phyloP scores from a whole-genome alignment of 2,797 vertebrate genomes.

The Salmo trutta region DNA sequence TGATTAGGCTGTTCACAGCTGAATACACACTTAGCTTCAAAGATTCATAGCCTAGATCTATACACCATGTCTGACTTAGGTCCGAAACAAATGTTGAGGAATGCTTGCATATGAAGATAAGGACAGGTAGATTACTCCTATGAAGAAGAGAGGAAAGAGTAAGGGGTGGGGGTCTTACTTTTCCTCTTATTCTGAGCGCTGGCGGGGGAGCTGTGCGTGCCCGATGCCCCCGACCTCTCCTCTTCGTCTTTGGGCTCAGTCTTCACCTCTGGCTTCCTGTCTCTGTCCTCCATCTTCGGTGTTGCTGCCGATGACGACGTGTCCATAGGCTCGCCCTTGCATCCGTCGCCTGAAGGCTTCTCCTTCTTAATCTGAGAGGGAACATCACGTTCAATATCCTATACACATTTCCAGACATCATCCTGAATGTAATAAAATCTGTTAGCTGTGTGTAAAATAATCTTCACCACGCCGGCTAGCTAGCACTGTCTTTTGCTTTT shows the following conservation, averaged over 20 bases:
- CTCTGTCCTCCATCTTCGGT: constrained; percentile 37
- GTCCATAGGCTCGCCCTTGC: constrained; percentile 89
- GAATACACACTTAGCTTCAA: background rate
- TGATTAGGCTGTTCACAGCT: background rate
- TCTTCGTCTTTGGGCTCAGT: constrained; percentile 89
- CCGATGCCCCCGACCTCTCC: constrained; percentile 79
- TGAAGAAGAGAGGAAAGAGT: background rate
- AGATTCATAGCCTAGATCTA: background rate
- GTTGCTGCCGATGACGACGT: constrained; percentile 43
- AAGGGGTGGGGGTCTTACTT: constrained; percentile 71
- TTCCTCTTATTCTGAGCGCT: constrained; percentile 91
- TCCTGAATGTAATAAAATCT: background rate
- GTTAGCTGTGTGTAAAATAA: background rate
- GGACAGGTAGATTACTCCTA: background rate
- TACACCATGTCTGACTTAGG: background rate
- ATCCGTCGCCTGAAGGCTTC: constrained; percentile 73
- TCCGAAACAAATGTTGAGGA: background rate
- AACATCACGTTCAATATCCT: background rate
- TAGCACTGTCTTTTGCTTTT: background rate
- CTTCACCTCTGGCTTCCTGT: constrained; percentile 87
- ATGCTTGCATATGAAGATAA: background rate
- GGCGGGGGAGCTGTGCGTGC: constrained; percentile 83
- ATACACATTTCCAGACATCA: background rate
- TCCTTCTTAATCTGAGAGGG: constrained; percentile 80
- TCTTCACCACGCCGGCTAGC: background rate